These are phyloP conservation scores for Lumbricus terrestris DNA, from an alignment of 2,888 invertebrate species.

Conservation along the genomic window DNA sequence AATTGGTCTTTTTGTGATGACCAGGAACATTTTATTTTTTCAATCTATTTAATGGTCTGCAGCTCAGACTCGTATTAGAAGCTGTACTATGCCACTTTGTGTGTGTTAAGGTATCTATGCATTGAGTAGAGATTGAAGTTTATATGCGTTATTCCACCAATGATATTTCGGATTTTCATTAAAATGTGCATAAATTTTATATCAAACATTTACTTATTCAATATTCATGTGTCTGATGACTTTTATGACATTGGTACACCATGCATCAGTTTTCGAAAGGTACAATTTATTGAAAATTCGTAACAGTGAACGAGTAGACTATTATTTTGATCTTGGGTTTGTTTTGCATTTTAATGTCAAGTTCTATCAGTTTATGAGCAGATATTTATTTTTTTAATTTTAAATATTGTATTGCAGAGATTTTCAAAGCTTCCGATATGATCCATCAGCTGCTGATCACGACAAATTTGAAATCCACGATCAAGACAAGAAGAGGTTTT, in stretches of 20 bases:
- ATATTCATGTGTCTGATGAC: not conserved
- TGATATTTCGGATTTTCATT: too few species aligned
- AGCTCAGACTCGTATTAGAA: too few species aligned
- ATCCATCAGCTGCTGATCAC: not conserved
- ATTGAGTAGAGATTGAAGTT: too few species aligned
- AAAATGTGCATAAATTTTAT: too few species aligned
- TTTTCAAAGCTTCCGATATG: constrained; percentile 15
- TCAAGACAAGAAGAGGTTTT: not conserved
- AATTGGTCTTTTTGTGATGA: too few species aligned
- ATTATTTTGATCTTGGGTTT: not conserved
- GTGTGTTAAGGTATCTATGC: too few species aligned
- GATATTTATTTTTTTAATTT: not conserved
- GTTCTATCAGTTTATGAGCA: not conserved
- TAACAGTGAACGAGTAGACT: not conserved
- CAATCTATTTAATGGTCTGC: too few species aligned
- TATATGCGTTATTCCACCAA: too few species aligned
- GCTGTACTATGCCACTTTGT: too few species aligned
- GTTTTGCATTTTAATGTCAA: not conserved
- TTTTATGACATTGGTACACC: not conserved
- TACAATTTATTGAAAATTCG: not conserved
- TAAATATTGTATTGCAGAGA: not conserved
- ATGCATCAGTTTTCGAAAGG: not conserved
- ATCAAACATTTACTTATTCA: not conserved
- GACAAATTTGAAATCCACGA: constrained; percentile 6
- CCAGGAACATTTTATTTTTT: too few species aligned